A percentile compares a stretch with the other conserved stretches of the same genome.
Evolutionary conservation across 2,888 invertebrate genomes (phyloP).

Genomic region (Choristoneura rosaceana): DNA sequence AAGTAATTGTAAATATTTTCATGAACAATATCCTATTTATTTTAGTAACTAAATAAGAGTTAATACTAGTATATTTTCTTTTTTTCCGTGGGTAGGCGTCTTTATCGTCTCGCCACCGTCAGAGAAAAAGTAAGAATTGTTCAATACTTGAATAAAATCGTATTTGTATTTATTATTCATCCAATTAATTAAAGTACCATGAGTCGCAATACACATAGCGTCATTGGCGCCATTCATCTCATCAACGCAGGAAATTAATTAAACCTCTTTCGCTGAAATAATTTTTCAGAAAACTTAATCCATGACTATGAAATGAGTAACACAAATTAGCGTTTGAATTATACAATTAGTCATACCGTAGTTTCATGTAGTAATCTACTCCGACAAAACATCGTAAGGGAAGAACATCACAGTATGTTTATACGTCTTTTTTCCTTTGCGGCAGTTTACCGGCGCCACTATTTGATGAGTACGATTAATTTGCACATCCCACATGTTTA

Average conservation of each 20-base stretch:
- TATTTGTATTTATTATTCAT: neutral
- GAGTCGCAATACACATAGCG: constrained; percentile 59
- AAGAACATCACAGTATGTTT: neutral
- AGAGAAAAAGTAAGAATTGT: too few relatives aligned
- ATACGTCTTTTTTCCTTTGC: constrained; percentile 14
- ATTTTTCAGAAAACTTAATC: constrained; percentile 21
- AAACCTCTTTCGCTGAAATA: constrained; percentile 19
- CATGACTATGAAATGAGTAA: constrained; percentile 24
- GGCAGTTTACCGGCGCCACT: constrained; percentile 65
- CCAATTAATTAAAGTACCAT: constrained; percentile 52
- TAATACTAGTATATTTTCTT: neutral
- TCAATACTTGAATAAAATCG: too few relatives aligned
- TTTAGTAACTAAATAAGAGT: constrained; percentile 18
- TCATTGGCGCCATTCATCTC: constrained; percentile 75
- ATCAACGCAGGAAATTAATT: constrained; percentile 50
- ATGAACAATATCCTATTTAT: constrained; percentile 30
- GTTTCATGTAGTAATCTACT: neutral
- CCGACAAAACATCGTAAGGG: constrained; percentile 15
- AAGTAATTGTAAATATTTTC: constrained; percentile 39
- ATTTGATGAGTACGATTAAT: constrained; percentile 72
- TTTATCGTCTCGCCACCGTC: too few relatives aligned
- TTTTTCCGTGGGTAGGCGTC: too few relatives aligned
- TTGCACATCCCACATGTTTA: constrained; percentile 60
- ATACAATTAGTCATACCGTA: constrained; percentile 31
- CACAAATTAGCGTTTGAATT: constrained; percentile 15